Conservation (phyloP, 2,888 invertebrate genomes). For the Pegoplata infirma region DNA sequence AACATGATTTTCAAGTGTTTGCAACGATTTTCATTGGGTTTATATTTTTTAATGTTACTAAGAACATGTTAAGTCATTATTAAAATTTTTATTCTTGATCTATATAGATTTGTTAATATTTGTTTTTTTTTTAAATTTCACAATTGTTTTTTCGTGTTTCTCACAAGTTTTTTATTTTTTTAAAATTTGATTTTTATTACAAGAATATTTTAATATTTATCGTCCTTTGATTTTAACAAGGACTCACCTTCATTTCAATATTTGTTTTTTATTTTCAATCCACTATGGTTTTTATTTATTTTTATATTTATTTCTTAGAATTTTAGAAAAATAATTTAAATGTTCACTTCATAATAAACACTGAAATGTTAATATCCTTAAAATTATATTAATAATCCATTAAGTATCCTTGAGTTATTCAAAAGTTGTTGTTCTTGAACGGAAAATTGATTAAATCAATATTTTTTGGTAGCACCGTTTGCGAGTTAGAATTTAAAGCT, state of each 20-base stretch:
- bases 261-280: slow-evolving; percentile 32
- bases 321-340: too few species aligned
- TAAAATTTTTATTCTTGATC: not conserved
- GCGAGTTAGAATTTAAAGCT: slow-evolving; percentile 65
- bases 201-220: slow-evolving; percentile 2
- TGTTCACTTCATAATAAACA: slow-evolving; percentile 25
- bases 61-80: too few species aligned
- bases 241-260: slow-evolving; percentile 69
- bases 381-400: slow-evolving; percentile 46
- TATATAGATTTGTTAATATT: not conserved
- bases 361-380: slow-evolving; percentile 34
- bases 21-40: too few species aligned
- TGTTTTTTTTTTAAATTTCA: not conserved
- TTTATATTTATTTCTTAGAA: not conserved
- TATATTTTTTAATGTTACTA: too few species aligned
- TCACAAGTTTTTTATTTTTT: not conserved
- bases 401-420: slow-evolving; percentile 44
- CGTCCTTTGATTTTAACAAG: slow-evolving; percentile 43
- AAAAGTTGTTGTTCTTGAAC: not conserved
- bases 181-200: not conserved
- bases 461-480: slow-evolving; percentile 10
- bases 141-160: not conserved
- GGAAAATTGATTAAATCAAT: not conserved
- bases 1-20: too few species aligned
- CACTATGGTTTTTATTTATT: not conserved